Base-by-base conservation (phyloP, 2,797 vertebrate species). In the Centroberyx gerrardi region DNA sequence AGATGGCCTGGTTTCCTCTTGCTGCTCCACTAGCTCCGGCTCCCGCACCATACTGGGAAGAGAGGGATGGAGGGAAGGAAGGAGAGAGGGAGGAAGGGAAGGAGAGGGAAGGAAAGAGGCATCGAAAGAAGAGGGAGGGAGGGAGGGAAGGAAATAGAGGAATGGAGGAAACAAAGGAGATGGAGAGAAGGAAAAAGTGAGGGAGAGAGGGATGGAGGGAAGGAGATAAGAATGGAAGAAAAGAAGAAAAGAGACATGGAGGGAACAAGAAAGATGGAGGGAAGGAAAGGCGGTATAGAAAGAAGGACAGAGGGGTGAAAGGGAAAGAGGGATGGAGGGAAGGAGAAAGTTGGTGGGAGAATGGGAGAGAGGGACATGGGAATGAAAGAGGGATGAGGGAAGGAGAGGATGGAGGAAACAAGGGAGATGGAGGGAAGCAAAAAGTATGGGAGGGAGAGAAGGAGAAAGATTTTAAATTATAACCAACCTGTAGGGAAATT, bases 1-100 rank as follows among this genome's bases (percentile, higher is more conserved):
- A 61, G 91, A 87, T 80, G 88, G 90, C 76, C 94, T 91, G 28
- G 95, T 93, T 90, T 96, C 96, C 74, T 94, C 92, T 70, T 93
- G 93, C 62, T 95, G 90, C 56, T 96, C 96, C 67, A 92, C 94
- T 75, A 94, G 94, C 31, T 94, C 95, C 1, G 96, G 96, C 83
- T 98, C 97, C n/a, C 90, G 92, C 52, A 93, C 90, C 93, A 98
- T 97, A 0, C 98, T 99, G 91, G 68, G 75, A 87, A 61, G 17
- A n/a, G 53, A 49, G 56, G 59, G 15, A 42, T 40, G 12, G 8
- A 42, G 53, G 33, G 38, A 8, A 31, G n/a, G 31, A 28, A 46
- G 13, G 3, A 18, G 8, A 8, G 6, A 4, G 9, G 8, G 1
- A 22, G 5, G 10, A 29, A 29, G 31, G 31, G 18, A 46, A 38